phyloP scores from a whole-genome alignment of 2,113 vertebrate species.

The Craseonycteris thonglongyai region DNA sequence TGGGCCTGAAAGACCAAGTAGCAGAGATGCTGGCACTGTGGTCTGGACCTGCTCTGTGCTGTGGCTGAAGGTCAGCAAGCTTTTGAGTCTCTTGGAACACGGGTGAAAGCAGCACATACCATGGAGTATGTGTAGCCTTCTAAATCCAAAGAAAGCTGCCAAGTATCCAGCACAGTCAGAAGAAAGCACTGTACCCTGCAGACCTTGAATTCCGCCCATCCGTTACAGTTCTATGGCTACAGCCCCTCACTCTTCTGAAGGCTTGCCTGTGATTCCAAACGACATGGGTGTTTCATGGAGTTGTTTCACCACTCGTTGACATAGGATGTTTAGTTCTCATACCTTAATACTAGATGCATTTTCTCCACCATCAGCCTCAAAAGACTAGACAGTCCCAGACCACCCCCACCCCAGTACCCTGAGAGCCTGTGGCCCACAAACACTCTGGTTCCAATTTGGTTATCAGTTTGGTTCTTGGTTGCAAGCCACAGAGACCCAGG shows the following conservation, averaged over 20 bases:
- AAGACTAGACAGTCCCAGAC: background rate
- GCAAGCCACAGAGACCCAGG: background rate
- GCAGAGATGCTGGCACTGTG: background rate
- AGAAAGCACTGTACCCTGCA: background rate
- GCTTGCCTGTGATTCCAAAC: background rate
- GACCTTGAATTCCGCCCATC: background rate
- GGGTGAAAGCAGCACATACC: background rate
- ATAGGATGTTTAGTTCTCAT: background rate
- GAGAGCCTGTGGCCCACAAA: background rate
- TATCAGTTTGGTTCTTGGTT: background rate
- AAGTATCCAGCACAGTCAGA: background rate
- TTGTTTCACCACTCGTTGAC: background rate
- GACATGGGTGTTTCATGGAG: background rate
- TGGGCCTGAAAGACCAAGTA: background rate
- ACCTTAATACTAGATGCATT: background rate
- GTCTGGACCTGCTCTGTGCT: background rate
- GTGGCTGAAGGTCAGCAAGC: background rate
- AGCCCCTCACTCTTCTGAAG: background rate
- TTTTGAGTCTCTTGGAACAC: background rate
- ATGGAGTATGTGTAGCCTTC: background rate
- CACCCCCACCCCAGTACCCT: background rate
- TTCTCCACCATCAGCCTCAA: background rate
- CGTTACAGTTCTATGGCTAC: background rate
- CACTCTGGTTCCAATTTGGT: background rate
- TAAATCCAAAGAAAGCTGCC: background rate